These are phyloP conservation scores for Reticulitermes speratus DNA, from an alignment of 1,140 invertebrate genomes.

Conservation along the genomic window DNA sequence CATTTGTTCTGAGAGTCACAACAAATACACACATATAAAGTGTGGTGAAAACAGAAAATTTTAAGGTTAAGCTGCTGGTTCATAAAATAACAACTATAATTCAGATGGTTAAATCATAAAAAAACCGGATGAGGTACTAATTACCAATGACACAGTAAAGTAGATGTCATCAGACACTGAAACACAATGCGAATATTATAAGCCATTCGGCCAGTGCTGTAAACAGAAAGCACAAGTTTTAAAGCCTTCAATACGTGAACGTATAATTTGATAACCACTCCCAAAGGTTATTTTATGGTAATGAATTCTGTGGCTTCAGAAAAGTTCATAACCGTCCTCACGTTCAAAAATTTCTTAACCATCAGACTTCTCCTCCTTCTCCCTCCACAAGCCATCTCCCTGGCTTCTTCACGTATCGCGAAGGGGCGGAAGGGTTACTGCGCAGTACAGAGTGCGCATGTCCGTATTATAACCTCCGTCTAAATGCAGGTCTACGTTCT, in stretches of 20 bases:
- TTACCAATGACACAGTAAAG: too few relatives aligned
- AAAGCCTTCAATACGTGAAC: neutral
- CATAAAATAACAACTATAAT: too few relatives aligned
- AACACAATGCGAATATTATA: too few relatives aligned
- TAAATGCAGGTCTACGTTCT: neutral
- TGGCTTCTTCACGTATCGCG: neutral
- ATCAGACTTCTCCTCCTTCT: neutral
- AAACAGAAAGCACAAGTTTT: neutral
- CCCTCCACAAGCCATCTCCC: neutral
- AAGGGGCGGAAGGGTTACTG: neutral
- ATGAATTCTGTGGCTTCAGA: conserved; percentile 14
- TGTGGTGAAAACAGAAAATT: too few relatives aligned
- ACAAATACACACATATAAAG: too few relatives aligned
- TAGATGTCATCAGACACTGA: too few relatives aligned
- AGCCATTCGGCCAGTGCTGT: too few relatives aligned
- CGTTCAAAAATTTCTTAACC: neutral
- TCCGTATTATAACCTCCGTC: neutral
- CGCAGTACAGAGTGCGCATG: neutral
- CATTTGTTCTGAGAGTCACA: too few relatives aligned
- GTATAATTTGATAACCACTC: neutral
- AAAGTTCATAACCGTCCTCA: neutral
- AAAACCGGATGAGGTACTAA: too few relatives aligned
- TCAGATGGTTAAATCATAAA: too few relatives aligned
- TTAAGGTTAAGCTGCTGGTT: too few relatives aligned
- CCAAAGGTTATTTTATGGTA: neutral